These are phyloP conservation scores for Odocoileus virginianus DNA, from an alignment of 2,113 vertebrate species.

Conservation along the genomic window DNA sequence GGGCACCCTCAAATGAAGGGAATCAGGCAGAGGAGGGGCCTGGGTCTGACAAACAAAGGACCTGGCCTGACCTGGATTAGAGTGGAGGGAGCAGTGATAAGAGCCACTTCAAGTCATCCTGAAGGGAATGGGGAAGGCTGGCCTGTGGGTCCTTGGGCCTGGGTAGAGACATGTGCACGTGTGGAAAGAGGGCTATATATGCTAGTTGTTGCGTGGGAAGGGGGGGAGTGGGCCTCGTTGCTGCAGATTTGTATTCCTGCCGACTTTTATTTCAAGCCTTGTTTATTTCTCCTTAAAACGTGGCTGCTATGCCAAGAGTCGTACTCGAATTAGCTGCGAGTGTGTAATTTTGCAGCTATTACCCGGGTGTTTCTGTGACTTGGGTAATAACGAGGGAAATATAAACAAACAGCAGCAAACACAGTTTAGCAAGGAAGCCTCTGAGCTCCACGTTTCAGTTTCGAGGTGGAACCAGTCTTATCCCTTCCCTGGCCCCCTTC, in stretches of 20 bases:
- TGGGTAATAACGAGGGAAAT: conserved; percentile 68
- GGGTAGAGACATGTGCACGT: rapidly evolving
- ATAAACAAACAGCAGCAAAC: conserved; percentile 66
- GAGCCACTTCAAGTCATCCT: no score
- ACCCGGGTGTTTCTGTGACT: conserved; percentile 71
- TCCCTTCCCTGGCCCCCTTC: not conserved
- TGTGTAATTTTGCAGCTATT: conserved; percentile 74
- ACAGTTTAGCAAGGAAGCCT: not conserved
- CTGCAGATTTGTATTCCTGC: conserved; percentile 69
- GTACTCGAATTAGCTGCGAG: conserved; percentile 63
- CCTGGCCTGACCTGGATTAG: not conserved
- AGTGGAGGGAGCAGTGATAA: no score
- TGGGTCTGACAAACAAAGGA: not conserved
- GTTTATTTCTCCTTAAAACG: conserved; percentile 72
- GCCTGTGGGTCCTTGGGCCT: not conserved
- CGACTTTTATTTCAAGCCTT: conserved; percentile 70
- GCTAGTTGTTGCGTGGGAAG: not conserved
- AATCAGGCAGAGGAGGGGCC: not conserved
- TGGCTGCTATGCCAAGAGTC: conserved; percentile 66
- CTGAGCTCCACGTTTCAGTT: not conserved
- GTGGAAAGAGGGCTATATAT: rapidly evolving
- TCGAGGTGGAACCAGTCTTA: not conserved
- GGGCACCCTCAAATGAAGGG: not conserved
- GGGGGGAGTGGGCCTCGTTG: not conserved
- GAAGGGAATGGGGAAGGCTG: not conserved